phyloP scores from a whole-genome alignment of 1,140 invertebrate species.

The Latrodectus geometricus region DNA sequence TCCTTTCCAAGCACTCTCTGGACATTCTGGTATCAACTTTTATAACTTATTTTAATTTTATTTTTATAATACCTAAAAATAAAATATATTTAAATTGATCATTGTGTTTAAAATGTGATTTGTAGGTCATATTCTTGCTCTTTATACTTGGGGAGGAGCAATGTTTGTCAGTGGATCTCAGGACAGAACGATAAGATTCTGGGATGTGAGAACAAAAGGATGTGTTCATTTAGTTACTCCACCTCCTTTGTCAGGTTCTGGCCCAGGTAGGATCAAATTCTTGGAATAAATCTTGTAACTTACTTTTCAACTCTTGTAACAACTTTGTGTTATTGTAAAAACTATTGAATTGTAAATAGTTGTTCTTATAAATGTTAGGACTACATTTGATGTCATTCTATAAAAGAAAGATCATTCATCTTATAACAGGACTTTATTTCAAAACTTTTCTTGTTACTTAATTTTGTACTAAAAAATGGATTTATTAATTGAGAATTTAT shows the following conservation, averaged over 20 bases:
- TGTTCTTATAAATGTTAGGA: too few species aligned
- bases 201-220: conserved; percentile 93
- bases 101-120: conserved; percentile 70
- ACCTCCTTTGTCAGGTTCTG: conserved; percentile 77
- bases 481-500: too few species aligned
- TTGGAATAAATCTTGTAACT: background rate
- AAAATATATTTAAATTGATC: background rate
- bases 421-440: too few species aligned
- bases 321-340: too few species aligned
- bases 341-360: too few species aligned
- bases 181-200: conserved; percentile 94
- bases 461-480: too few species aligned
- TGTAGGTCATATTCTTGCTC: conserved; percentile 86
- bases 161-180: conserved; percentile 98
- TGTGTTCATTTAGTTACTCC: conserved; percentile 90
- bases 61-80: background rate
- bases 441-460: too few species aligned
- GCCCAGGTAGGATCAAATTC: conserved; percentile 34
- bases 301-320: too few species aligned
- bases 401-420: too few species aligned
- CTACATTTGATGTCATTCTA: too few species aligned
- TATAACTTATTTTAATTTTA: background rate
- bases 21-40: conserved; percentile 80
- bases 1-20: conserved; percentile 90
- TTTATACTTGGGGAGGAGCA: conserved; percentile 97